Evolutionary conservation across 2,888 invertebrate species (phyloP), one percentile per base, ranked within the genome.

Genomic region (Stenchaetothrips biformis): DNA sequence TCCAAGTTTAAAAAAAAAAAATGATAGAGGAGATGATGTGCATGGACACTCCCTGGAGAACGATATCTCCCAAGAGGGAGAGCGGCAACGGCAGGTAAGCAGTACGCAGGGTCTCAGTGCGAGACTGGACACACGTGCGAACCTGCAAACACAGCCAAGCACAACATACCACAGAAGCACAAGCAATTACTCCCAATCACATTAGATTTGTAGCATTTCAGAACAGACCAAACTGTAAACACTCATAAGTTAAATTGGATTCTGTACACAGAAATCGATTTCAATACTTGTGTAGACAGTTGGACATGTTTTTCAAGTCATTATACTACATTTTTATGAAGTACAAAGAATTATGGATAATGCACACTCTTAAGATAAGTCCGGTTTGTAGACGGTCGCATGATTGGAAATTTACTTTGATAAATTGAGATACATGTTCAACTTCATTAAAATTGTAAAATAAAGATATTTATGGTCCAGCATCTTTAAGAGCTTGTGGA

Each of bases 141-240:
- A 74, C 67, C 67, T 74, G 67, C 67, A 74, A 74, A 74, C 67
- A 74, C 67, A 74, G 67, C 67, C 67, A 74, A 74, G 67, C 67
- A 74, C 67, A 74, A 74, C 67, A 74, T 74, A 74, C 67, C 67
- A 74, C 67, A 74, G 67, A 74, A 74, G 67, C 67, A 74, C 67
- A 74, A 74, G 67, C 67, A 74, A 25, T 25, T 21, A 25, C 67
- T 74, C 67, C 67, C 67, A 74, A 74, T 74, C 25, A 74, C 21
- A 74, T 74, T 74, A 74, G 53, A 11, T 74, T 74, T 74, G 67
- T 74, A 21, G 67, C n/a, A 74, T 74, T 21, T 74, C 67, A 74
- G 13, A 59, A 18, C 59, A 59, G 11, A 74, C 11, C 67, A 74
- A 25, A 74, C 67, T 74, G 67, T 21, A 74, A 74, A 74, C 21